phyloP scores from a whole-genome alignment of 1,140 invertebrate species.

The Drosophila nebulosa region DNA sequence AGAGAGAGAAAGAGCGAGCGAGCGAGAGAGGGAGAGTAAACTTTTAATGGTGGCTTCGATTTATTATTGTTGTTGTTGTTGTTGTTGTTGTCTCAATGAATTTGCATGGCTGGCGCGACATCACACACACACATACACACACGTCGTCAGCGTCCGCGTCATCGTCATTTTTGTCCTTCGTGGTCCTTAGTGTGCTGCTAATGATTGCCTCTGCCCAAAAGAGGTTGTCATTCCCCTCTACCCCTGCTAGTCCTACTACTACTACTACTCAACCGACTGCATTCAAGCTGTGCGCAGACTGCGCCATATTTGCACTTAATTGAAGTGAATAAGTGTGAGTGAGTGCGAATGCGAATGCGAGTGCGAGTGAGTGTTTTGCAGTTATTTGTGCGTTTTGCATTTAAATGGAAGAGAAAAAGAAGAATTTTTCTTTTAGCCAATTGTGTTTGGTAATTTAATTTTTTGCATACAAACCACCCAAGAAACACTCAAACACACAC shows the following conservation, averaged over 20 bases:
- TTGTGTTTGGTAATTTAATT: conserved; percentile 78
- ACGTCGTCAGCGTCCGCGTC: not conserved
- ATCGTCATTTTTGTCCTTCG: conserved; percentile 27
- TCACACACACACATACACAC: not conserved
- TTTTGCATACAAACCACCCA: conserved; percentile 39
- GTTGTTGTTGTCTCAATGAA: conserved; percentile 48
- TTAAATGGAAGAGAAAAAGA: conserved; percentile 10
- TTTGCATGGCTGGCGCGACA: conserved; percentile 62
- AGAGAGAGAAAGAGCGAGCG: not conserved
- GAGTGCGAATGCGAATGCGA: conserved; percentile 8
- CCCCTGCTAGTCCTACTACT: not conserved
- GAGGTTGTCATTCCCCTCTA: not conserved
- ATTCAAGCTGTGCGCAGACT: conserved; percentile 63
- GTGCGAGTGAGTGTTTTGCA: conserved; percentile 32
- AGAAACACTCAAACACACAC: not conserved
- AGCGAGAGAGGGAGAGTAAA: conserved; percentile 13
- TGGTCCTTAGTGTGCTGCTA: conserved; percentile 61
- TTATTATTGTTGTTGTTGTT: conserved; percentile 30
- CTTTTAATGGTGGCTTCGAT: conserved; percentile 75
- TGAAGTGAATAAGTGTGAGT: conserved; percentile 49
- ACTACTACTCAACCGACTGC: conserved; percentile 16
- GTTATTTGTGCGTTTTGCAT: conserved; percentile 61
- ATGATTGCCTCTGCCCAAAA: conserved; percentile 65
- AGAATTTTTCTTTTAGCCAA: conserved; percentile 59
- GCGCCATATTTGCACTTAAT: conserved; percentile 76